Evolutionary conservation across 2,888 invertebrate genomes (phyloP), one percentile per base, ranked within the genome.

Genomic region (Drosophila formosana): DNA sequence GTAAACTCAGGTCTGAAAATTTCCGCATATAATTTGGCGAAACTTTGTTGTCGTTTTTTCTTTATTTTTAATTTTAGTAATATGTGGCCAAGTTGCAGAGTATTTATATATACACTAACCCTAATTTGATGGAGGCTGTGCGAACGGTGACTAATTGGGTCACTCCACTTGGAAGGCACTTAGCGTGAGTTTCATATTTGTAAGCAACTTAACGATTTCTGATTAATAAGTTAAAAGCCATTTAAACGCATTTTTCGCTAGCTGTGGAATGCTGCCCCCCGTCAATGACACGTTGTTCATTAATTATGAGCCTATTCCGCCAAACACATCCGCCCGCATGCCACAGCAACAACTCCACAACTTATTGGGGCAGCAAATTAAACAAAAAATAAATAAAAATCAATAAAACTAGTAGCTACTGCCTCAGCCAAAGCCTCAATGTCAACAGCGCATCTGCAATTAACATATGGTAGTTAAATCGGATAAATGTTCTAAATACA

Each of bases 371-470:
- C 64, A 74, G 30, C 67, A 51, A 51, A 70, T 11, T 0, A 37
- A n/a, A n/a, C 37, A 37, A 37, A 37, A 37, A 37, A 71, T 72
- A n/a, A 26, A 13, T 9, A 23, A 4, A 45, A 26, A 11, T 41
- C 37, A 37, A 26, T n/a, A 51, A 57, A 77, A 78, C 78, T 75
- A 51, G 75, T 78, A 72, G 78, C 75, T 41, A 46, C 25, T 51
- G 67, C 52, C 45, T 45, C 7, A 52, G 23, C 23, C 25, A 25
- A 32, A 61, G 41, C 28, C 34, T 63, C 81, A 81, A 80, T 80
- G 82, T 65, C 80, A 56, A 13, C 80, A 49, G 30, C 65, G 53
- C 76, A 67, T 82, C 76, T 71, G 76, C 76, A 73, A 76, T 72
- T 66, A 75, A 51, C 80, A 78, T 75, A 45, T 64, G 45, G 4